Evolutionary conservation across 2,113 vertebrate genomes (phyloP).

Genomic region (Excalfactoria chinensis): DNA sequence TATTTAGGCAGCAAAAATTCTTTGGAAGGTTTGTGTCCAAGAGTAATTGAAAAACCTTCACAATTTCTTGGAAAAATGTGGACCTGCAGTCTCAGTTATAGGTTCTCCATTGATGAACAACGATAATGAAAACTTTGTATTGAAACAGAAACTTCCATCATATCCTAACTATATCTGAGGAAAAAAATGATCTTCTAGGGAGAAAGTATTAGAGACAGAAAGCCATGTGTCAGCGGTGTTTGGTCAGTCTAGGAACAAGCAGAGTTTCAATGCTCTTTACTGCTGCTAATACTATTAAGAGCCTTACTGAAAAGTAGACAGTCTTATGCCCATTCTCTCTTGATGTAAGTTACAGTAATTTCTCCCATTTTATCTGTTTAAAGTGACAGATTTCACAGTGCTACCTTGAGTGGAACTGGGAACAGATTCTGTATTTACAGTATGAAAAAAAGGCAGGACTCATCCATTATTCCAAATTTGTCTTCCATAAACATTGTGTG

Average conservation of each 20-base stretch:
- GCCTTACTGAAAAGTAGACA: neutral
- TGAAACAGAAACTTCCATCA: neutral
- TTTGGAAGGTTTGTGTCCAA: neutral
- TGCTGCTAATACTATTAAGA: neutral
- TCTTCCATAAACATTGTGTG: neutral
- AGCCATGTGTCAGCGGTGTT: neutral
- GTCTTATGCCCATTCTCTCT: neutral
- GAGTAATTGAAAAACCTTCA: neutral
- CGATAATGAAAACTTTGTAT: neutral
- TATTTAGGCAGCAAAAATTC: neutral
- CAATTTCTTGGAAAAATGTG: neutral
- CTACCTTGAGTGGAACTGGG: neutral
- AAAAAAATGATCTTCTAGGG: neutral
- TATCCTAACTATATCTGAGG: neutral
- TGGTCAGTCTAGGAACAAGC: neutral
- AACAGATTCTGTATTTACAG: neutral
- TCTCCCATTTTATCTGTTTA: neutral
- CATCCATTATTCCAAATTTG: neutral
- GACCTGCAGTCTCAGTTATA: neutral
- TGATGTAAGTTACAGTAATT: neutral
- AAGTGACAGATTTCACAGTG: neutral
- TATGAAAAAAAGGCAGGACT: neutral
- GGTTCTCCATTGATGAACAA: neutral
- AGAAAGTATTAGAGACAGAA: neutral
- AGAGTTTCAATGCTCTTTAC: neutral